Evolutionary conservation across 2,888 invertebrate genomes (phyloP).

Genomic region (Monochamus alternatus): DNA sequence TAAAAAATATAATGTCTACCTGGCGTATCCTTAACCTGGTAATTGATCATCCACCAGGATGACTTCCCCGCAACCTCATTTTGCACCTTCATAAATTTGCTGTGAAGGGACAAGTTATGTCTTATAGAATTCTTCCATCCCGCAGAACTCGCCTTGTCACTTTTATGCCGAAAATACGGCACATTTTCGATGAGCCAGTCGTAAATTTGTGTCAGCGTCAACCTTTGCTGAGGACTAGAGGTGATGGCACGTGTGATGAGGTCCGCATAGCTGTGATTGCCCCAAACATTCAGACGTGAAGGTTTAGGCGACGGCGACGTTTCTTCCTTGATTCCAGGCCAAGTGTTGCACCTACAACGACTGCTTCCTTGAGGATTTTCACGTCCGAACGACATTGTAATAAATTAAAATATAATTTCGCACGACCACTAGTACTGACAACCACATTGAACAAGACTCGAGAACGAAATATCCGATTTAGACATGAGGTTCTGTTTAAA

Average conservation of each 20-base stretch:
- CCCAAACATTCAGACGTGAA: slow-evolving; percentile 91
- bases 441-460: too few relatives aligned
- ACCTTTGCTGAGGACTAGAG: slow-evolving; percentile 92
- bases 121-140: slow-evolving; percentile 89
- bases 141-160: slow-evolving; percentile 92
- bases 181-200: slow-evolving; percentile 99
- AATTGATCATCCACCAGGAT: slow-evolving; percentile 35
- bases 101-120: slow-evolving; percentile 43
- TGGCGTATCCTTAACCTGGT: not conserved
- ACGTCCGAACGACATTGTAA: too few relatives aligned
- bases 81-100: slow-evolving; percentile 32
- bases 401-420: too few relatives aligned
- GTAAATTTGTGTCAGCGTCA: slow-evolving; percentile 98
- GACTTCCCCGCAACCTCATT: slow-evolving; percentile 3
- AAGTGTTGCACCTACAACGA: not conserved
- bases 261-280: slow-evolving; percentile 98
- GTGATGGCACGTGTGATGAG: slow-evolving; percentile 99
- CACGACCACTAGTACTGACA: too few relatives aligned
- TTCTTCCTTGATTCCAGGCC: not conserved
- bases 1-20: not conserved
- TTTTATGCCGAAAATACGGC: slow-evolving; percentile 99
- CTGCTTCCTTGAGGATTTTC: too few relatives aligned
- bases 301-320: too few relatives aligned
- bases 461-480: too few relatives aligned
- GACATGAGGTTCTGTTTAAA: too few relatives aligned